A percentile compares a stretch with the other conserved stretches of the same genome.
These are phyloP conservation scores for Meta bourneti DNA, from an alignment of 2,888 invertebrate genomes.

Conservation along the genomic window DNA sequence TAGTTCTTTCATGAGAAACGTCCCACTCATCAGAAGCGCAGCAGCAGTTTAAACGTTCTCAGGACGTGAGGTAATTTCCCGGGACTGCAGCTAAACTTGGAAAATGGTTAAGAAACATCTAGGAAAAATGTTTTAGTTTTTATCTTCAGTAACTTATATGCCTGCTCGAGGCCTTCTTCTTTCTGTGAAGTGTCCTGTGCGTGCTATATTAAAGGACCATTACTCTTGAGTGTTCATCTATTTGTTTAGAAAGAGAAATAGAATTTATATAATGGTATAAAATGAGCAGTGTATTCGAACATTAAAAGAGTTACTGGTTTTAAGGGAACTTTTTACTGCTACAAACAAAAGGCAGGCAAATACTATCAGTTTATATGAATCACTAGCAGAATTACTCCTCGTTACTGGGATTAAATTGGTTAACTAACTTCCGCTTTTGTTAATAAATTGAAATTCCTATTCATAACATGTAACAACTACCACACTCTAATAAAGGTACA, in stretches of 20 bases:
- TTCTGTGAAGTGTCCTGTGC: background rate
- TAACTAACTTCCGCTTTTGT: too few relatives aligned
- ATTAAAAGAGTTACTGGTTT: too few relatives aligned
- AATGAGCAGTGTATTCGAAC: too few relatives aligned
- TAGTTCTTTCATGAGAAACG: constrained; percentile 19
- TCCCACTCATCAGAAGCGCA: constrained; percentile 2
- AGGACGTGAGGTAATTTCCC: constrained; percentile 35
- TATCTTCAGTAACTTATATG: constrained; percentile 19
- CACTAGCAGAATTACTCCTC: too few relatives aligned
- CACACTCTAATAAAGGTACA: too few relatives aligned
- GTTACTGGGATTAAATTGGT: too few relatives aligned
- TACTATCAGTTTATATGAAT: too few relatives aligned
- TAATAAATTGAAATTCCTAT: too few relatives aligned
- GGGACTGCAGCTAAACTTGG: background rate
- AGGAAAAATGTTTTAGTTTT: background rate
- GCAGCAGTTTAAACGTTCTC: background rate
- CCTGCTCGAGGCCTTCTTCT: constrained; percentile 11
- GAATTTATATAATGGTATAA: too few relatives aligned
- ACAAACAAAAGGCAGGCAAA: too few relatives aligned
- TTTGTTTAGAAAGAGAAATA: background rate
- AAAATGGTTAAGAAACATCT: constrained; percentile 18
- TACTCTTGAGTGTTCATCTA: constrained; percentile 1
- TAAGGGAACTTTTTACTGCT: too few relatives aligned
- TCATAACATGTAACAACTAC: too few relatives aligned
- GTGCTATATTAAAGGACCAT: background rate